Percentiles rank a stretch among this genome's conserved stretches.
Conservation (phyloP, 2,113 vertebrate species). For the Pachycephala philippinensis region DNA sequence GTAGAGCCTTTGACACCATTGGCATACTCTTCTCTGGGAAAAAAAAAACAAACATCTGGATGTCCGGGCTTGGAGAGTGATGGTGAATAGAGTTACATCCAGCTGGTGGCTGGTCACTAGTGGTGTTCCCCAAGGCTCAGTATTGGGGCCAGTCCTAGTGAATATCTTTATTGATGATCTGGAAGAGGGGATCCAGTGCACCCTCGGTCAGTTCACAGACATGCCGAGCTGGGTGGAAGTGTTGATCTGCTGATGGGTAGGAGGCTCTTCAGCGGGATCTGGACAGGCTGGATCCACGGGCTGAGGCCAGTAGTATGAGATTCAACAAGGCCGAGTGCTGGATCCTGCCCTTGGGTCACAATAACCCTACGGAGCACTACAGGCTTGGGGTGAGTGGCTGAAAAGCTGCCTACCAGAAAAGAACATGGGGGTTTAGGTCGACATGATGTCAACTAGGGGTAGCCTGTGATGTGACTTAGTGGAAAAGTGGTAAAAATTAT, state of each 20-base stretch:
- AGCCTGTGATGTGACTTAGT: neutral
- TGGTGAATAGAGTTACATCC: neutral
- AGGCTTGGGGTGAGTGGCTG: neutral
- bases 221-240: neutral
- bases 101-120: neutral
- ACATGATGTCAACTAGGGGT: neutral
- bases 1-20: neutral
- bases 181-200: neutral
- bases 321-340: neutral
- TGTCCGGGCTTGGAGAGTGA: neutral
- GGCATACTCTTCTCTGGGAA: neutral
- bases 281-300: neutral
- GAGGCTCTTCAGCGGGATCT: neutral
- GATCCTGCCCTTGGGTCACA: neutral
- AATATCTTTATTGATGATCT: neutral
- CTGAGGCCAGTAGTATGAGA: neutral
- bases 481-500: neutral
- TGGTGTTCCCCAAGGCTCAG: neutral
- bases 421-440: fast-evolving
- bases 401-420: neutral
- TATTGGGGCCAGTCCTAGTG: neutral
- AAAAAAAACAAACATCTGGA: neutral
- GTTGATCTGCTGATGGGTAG: neutral
- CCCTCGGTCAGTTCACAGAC: neutral
- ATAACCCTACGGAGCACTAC: neutral